Conservation (phyloP, 2,888 invertebrate species). For the Dasypogon diadema region DNA sequence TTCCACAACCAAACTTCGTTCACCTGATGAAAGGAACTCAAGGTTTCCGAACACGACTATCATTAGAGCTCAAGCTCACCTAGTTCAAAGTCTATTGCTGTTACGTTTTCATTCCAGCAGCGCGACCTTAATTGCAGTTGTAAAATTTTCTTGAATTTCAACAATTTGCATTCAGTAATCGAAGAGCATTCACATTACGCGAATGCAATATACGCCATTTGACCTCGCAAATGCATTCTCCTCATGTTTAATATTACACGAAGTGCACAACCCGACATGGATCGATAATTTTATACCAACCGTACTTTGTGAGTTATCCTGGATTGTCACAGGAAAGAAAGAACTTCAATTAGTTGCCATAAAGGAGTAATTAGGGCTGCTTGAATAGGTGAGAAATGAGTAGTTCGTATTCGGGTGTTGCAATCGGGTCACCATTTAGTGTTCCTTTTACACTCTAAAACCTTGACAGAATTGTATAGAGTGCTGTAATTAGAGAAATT, state of each 20-base stretch:
- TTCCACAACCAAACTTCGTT: no score
- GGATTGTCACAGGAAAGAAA: neutral
- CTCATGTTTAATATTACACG: neutral
- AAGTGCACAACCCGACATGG: neutral
- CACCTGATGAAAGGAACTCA: no score
- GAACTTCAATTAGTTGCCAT: constrained; percentile 21
- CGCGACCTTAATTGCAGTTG: neutral
- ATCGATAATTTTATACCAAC: neutral
- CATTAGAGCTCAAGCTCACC: neutral
- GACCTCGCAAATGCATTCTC: neutral
- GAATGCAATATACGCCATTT: neutral
- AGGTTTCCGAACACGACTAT: neutral
- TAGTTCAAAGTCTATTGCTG: neutral
- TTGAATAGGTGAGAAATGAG: constrained; percentile 16
- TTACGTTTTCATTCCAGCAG: neutral
- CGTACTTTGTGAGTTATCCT: neutral
- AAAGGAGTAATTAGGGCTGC: constrained; percentile 18
- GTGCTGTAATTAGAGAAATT: no score
- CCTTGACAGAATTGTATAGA: no score
- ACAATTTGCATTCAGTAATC: neutral
- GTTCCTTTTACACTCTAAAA: no score
- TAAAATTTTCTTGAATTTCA: neutral
- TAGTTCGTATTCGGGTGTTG: neutral
- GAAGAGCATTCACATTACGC: neutral
- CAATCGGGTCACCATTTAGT: neutral